Evolutionary conservation across 2,888 invertebrate genomes (phyloP), one percentile per base, ranked within the genome.

Genomic region (Bombylius discolor): DNA sequence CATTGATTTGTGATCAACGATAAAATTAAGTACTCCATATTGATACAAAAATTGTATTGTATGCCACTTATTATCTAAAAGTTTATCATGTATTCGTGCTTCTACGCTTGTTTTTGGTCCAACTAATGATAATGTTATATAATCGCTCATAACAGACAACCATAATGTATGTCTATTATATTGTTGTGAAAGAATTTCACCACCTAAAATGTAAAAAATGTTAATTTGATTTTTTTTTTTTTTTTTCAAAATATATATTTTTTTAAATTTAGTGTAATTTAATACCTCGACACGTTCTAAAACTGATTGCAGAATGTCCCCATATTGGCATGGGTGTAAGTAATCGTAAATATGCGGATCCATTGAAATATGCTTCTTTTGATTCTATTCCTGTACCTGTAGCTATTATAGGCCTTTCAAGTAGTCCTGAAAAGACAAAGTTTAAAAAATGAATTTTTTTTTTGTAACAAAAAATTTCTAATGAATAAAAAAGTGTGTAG

Each of bases 281-380:
- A 11, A 13, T 68, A 87, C 87, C 86, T 62, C 82, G 81, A 73
- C 90, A 91, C 7, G 87, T 87, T 64, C 87, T 79, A 73, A 88
- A 89, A 74, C 87, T 89, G 64, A 90, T 79, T 34, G 89, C 89
- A 60, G 86, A 87, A 66, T 88, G 87, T 68, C 84, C 82, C 72
- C 85, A 85, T 65, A 89, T 81, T 57, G 87, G 85, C 69, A 89
- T 80, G 56, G 86, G 85, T 59, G 82, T 81, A 61, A 80, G 75
- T 62, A 90, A 78, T 67, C 84, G 80, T 62, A 89, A 78, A 71
- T 84, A 87, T 31, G 88, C 82, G 65, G 85, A 84, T 64, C 87
- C 87, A 75, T 90, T 88, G 75, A 90, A 89, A 73, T 86, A 90
- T 49, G 87, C 89, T 75, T 90, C 90, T 56, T 86, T 82, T 56